Evolutionary conservation across 2,797 vertebrate species (phyloP).

Genomic region (Adrianichthys oophorus): DNA sequence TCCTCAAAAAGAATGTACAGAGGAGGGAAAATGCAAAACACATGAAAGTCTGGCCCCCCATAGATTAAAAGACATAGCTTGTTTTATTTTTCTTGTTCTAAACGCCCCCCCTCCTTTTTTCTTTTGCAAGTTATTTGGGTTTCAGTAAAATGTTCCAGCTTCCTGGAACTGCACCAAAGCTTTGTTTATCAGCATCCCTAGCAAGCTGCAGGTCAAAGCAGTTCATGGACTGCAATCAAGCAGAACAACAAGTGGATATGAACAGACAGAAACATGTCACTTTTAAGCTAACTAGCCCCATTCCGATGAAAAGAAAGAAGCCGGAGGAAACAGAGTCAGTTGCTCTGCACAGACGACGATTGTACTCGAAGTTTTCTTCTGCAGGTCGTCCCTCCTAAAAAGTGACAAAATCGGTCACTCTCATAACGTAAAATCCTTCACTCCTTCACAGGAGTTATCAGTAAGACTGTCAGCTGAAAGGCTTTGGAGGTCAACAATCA

Average conservation of each 20-base stretch:
- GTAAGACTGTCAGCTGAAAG: conserved; percentile 22
- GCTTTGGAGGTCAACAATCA: conserved; percentile 33
- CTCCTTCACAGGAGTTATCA: conserved; percentile 20
- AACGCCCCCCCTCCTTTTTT: conserved; percentile 16
- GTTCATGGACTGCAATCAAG: conserved; percentile 49
- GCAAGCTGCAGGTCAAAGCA: conserved; percentile 57
- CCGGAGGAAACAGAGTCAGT: not conserved
- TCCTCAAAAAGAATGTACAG: conserved; percentile 61
- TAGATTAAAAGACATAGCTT: conserved; percentile 50
- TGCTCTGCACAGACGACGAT: not conserved
- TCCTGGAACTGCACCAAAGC: conserved; percentile 59
- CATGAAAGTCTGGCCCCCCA: conserved; percentile 68
- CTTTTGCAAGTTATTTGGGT: conserved; percentile 52
- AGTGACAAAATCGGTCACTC: conserved; percentile 21
- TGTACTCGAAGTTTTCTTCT: not conserved
- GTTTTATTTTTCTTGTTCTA: conserved; percentile 57
- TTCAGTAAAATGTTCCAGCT: conserved; percentile 60
- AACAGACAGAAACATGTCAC: conserved; percentile 30
- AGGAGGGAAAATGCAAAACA: conserved; percentile 73
- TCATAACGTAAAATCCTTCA: conserved; percentile 31
- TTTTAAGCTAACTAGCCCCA: conserved; percentile 30
- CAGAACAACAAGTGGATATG: conserved; percentile 59
- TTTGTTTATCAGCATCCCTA: conserved; percentile 69
- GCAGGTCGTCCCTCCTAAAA: conserved; percentile 14
- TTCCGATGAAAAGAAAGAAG: conserved; percentile 8